Percentiles rank a stretch among this genome's conserved stretches.
Conservation (phyloP, 64 coral and sea anemone species). For the Anthopleura sola region DNA sequence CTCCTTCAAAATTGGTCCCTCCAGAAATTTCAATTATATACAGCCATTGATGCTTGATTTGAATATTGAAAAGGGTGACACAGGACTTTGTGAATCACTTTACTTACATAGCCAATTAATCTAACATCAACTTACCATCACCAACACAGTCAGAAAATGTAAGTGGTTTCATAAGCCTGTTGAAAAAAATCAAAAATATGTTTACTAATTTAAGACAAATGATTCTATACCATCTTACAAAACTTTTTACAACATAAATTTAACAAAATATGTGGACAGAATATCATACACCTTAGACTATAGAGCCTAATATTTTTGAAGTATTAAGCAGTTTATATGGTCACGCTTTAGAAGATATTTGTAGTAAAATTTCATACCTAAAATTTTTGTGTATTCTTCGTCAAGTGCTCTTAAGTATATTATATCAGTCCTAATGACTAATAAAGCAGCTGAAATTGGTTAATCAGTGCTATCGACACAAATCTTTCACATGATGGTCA, state of each 20-base stretch:
- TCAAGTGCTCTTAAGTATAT: background rate
- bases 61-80: no score
- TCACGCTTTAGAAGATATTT: background rate
- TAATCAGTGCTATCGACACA: background rate
- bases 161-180: constrained; percentile 61
- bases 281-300: no score
- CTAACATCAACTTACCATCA: constrained; percentile 33
- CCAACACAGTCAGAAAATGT: constrained; percentile 67
- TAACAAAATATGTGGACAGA: no score
- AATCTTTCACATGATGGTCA: background rate
- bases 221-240: no score
- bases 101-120: no score
- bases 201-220: background rate
- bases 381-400: background rate
- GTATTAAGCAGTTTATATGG: no score
- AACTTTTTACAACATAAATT: no score
- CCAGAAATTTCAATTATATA: no score
- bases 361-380: background rate
- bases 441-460: background rate
- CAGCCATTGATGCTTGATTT: no score
- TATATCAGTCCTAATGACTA: background rate
- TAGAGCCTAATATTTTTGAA: no score
- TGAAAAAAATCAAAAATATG: background rate
- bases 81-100: no score
- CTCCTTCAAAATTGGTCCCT: no score